Percentiles rank a stretch among this genome's conserved stretches.
These are phyloP conservation scores for Parnassius mnemosyne DNA, from an alignment of 2,888 invertebrate genomes.

Conservation along the genomic window DNA sequence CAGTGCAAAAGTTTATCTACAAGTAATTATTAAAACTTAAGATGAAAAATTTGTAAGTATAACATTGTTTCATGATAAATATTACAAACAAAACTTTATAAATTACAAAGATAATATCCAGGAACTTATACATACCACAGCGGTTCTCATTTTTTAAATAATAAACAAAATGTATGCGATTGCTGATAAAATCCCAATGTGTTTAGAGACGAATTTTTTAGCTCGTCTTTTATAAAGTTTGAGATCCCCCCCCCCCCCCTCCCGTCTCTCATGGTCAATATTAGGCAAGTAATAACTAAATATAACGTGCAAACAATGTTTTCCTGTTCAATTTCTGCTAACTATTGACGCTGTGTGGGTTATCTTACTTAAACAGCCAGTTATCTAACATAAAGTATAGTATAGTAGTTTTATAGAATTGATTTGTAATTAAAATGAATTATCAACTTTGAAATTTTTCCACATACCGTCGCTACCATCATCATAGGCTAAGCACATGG, in stretches of 20 bases:
- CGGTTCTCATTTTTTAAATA: slow-evolving; percentile 42
- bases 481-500: no score
- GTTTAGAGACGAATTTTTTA: slow-evolving; percentile 25
- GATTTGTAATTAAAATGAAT: no score
- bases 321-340: slow-evolving; percentile 44
- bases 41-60: no score
- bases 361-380: no score
- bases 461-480: no score
- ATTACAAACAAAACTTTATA: neutral
- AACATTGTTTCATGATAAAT: no score
- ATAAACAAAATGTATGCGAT: slow-evolving; percentile 5
- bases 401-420: no score
- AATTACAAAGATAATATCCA: neutral
- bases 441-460: no score
- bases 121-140: slow-evolving; percentile 42
- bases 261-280: slow-evolving; percentile 40
- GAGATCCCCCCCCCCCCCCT: slow-evolving; percentile 31
- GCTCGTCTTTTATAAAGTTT: slow-evolving; percentile 38
- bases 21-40: no score
- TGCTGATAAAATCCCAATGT: slow-evolving; percentile 12
- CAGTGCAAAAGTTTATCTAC: no score
- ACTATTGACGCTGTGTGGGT: slow-evolving; percentile 22
- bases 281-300: slow-evolving; percentile 35
- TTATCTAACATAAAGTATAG: no score
- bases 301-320: slow-evolving; percentile 34